These are phyloP conservation scores for Polyommatus icarus DNA, from an alignment of 2,888 invertebrate genomes.

Conservation along the genomic window DNA sequence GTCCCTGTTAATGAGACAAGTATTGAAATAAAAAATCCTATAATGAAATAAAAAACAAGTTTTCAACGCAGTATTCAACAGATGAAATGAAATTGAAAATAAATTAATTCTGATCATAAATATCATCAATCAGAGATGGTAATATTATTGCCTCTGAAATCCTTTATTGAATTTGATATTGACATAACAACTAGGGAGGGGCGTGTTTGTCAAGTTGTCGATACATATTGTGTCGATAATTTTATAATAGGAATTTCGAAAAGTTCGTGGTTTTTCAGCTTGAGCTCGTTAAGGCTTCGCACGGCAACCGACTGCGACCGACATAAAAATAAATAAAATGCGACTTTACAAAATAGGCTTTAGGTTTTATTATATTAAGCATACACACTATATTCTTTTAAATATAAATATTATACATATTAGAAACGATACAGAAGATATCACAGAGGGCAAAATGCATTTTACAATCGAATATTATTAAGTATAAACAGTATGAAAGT, in stretches of 20 bases:
- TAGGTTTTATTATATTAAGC: too few species aligned
- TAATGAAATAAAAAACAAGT: background rate
- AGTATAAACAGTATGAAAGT: too few species aligned
- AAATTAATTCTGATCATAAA: constrained; percentile 8
- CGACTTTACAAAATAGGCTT: too few species aligned
- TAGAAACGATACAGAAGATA: too few species aligned
- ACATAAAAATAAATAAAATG: too few species aligned
- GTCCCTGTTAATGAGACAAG: background rate
- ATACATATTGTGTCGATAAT: background rate
- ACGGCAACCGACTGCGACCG: too few species aligned
- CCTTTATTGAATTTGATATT: constrained; percentile 32
- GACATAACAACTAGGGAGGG: constrained; percentile 22
- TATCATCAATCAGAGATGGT: constrained; percentile 25
- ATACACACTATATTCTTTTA: too few species aligned
- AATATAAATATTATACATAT: too few species aligned
- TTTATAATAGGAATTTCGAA: background rate
- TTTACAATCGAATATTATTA: too few species aligned
- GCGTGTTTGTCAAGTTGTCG: background rate
- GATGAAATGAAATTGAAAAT: constrained; percentile 20
- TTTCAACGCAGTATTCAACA: constrained; percentile 13
- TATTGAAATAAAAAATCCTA: background rate
- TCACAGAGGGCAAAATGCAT: too few species aligned
- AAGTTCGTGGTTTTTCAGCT: too few species aligned
- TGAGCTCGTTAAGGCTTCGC: too few species aligned
- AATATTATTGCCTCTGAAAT: constrained; percentile 31